A percentile compares a stretch with the other conserved stretches of the same genome.
Evolutionary conservation across 1,140 invertebrate genomes (phyloP).

Genomic region (Calliphora vicina): DNA sequence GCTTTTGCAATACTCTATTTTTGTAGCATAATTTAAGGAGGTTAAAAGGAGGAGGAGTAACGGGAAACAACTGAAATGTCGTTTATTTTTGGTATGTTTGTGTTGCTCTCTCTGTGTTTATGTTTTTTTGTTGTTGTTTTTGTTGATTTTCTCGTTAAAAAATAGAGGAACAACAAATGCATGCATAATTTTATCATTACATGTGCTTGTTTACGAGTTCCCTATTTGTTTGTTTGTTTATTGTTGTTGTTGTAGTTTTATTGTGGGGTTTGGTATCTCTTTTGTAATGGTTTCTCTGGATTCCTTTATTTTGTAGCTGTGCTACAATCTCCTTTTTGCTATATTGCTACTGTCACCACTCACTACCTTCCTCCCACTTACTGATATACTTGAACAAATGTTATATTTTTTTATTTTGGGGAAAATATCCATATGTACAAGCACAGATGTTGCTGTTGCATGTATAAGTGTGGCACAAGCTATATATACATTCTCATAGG

Average conservation of each 20-base stretch:
- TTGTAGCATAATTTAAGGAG: background rate
- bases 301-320: too few species aligned
- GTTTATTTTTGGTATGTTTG: background rate
- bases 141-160: too few species aligned
- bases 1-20: background rate
- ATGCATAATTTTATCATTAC: conserved; percentile 1
- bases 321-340: too few species aligned
- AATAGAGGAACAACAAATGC: background rate
- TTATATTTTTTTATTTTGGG: too few species aligned
- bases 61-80: background rate
- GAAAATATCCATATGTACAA: too few species aligned
- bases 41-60: background rate
- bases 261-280: background rate
- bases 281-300: background rate
- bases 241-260: background rate
- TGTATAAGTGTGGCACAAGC: too few species aligned
- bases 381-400: too few species aligned
- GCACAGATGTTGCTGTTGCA: too few species aligned
- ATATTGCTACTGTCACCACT: too few species aligned
- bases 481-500: too few species aligned
- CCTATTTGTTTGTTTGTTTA: background rate
- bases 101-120: too few species aligned
- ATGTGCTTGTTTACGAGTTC: background rate
- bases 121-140: background rate
- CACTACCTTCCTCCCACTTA: too few species aligned